Conservation (phyloP, 2,113 vertebrate genomes). For the human region GRCh38 chr3:135643501-135644000, state of each 20-base stretch:
- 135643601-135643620: slow-evolving; percentile 30
- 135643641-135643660: slow-evolving; percentile 37
- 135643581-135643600: slow-evolving; percentile 21
- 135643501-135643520: slow-evolving; percentile 49
- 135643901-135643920: neutral
- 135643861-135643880: neutral
- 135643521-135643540: slow-evolving; percentile 38
- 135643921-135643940: neutral
- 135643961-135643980: neutral
- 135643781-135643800: slow-evolving; percentile 22
- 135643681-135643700: slow-evolving; percentile 12
- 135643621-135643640: slow-evolving; percentile 25
- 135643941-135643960: neutral
- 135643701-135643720: slow-evolving; percentile 14
- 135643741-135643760: slow-evolving; percentile 17
- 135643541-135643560: slow-evolving; percentile 6
- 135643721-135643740: neutral
- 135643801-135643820: slow-evolving; percentile 10
- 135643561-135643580: slow-evolving; percentile 46
- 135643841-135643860: slow-evolving; percentile 10
- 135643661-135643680: slow-evolving; percentile 28
- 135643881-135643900: neutral
- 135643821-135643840: slow-evolving; percentile 23
- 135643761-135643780: slow-evolving; percentile 42
- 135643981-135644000: neutral